Evolutionary conservation across 2,888 invertebrate genomes (phyloP), one percentile per base, ranked within the genome.

Genomic region (Drosophila pegasa): DNA sequence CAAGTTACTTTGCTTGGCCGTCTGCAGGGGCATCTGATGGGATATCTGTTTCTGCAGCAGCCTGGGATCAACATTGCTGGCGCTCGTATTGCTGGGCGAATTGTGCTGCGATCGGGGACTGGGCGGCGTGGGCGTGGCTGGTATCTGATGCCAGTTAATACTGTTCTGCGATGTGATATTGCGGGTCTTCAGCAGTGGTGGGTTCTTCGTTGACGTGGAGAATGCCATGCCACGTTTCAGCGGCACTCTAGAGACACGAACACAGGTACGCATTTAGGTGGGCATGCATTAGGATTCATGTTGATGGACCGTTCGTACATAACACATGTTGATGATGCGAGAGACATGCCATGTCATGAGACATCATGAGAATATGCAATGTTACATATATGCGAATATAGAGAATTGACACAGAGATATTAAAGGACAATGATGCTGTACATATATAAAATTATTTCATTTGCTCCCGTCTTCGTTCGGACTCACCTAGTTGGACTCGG

Each of bases 161-260:
- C 92, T 92, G 80, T 90, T 92, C 83, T 92, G 92, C 69, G 95
- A 94, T 84, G 94, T 94, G 48, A 96, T 95, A 89, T 96, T 96
- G 52, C 96, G 94, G 83, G 96, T 96, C 92, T 97, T 97, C 54
- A 95, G 93, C 57, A 97, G 93, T 9, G 97, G 97, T 65, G 97
- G 97, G 91, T 97, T 95, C 89, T 96, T 95, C 65, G 94, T 94
- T 0, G 95, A 94, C 83, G 95, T 94, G 20, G 96, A 96, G 89
- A 96, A 95, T 38, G 95, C 95, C 88, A 95, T 91, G 22, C 95
- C 95, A 62, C 95, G 93, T 80, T 94, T 93, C 59, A 95, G 88
- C 56, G 95, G 95, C 52, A 94, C 95, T 88, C 95, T 94, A 88
- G 58, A 41, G 62, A 56, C 47, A 70, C 47, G 62, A 60, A 61